These are phyloP conservation scores for Microhierax caerulescens DNA, from an alignment of 2,797 vertebrate species.

Conservation along the genomic window DNA sequence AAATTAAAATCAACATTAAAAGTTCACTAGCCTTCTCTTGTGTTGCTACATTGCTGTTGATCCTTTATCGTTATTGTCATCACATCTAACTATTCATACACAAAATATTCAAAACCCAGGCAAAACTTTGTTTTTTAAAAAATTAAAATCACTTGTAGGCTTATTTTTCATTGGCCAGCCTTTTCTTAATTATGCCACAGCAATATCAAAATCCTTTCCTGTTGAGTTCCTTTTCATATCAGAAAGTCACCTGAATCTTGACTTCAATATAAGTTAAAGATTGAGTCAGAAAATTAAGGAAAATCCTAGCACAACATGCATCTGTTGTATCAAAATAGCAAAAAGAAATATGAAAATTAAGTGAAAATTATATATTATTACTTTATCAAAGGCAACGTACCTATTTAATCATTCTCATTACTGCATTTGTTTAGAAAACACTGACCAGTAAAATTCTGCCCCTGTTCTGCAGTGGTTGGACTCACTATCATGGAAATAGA, in stretches of 20 bases:
- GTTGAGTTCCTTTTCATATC: not conserved
- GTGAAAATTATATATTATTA: not conserved
- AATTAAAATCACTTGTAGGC: not conserved
- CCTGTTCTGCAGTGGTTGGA: not conserved
- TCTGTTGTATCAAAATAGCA: not conserved
- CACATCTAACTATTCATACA: not conserved
- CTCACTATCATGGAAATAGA: not conserved
- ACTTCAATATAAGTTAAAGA: not conserved
- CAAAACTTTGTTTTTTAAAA: not conserved
- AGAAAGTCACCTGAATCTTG: not conserved
- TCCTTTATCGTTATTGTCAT: not conserved
- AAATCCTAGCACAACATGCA: not conserved
- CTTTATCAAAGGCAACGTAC: not conserved
- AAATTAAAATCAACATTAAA: not conserved
- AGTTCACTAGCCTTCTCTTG: not conserved
- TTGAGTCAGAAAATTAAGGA: not conserved
- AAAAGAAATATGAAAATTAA: not conserved
- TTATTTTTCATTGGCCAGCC: not conserved
- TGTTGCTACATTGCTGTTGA: not conserved
- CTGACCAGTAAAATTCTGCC: not conserved
- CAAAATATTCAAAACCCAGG: not conserved
- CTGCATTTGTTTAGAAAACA: not conserved
- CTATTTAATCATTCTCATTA: not conserved
- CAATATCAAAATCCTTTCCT: not conserved
- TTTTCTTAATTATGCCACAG: not conserved